phyloP scores from a whole-genome alignment of 2,888 invertebrate genomes.

The Rhingia rostrata region DNA sequence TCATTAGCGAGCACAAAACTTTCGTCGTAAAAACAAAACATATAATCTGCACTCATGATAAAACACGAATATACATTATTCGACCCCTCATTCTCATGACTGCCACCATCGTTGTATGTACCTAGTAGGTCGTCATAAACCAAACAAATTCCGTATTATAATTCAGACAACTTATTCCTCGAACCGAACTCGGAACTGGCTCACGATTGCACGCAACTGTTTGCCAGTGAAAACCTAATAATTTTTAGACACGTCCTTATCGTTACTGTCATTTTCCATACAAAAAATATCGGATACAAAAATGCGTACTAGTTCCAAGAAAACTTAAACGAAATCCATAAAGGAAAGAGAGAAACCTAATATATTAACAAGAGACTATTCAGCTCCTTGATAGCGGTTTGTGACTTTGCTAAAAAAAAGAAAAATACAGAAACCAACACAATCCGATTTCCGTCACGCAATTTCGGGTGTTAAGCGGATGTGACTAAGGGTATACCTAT shows the following conservation, averaged over 20 bases:
- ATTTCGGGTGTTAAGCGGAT: slow-evolving; percentile 48
- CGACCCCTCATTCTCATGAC: not conserved
- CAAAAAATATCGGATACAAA: slow-evolving; percentile 51
- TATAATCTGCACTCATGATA: slow-evolving; percentile 55
- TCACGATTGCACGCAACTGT: slow-evolving; percentile 45
- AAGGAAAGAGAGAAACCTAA: slow-evolving; percentile 40
- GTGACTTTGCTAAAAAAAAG: not conserved
- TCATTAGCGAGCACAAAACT: slow-evolving; percentile 59
- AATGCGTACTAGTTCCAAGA: slow-evolving; percentile 1
- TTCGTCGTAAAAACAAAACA: slow-evolving; percentile 57
- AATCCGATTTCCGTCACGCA: slow-evolving; percentile 58
- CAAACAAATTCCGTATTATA: slow-evolving; percentile 71
- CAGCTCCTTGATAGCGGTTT: slow-evolving; percentile 1
- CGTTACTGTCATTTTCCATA: slow-evolving; percentile 67
- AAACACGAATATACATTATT: slow-evolving; percentile 57
- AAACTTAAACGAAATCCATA: slow-evolving; percentile 38
- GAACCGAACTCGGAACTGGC: slow-evolving; percentile 41
- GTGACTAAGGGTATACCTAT: slow-evolving; percentile 29
- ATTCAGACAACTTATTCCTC: slow-evolving; percentile 43
- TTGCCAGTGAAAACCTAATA: slow-evolving; percentile 43
- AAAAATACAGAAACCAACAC: not conserved
- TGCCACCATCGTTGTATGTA: not conserved
- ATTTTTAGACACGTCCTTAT: slow-evolving; percentile 60
- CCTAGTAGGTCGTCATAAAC: slow-evolving; percentile 40
- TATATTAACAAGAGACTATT: slow-evolving; percentile 45